A percentile compares a stretch with the other conserved stretches of the same genome.
Conservation (phyloP, 1,140 invertebrate species). For the Nautilus pompilius region DNA sequence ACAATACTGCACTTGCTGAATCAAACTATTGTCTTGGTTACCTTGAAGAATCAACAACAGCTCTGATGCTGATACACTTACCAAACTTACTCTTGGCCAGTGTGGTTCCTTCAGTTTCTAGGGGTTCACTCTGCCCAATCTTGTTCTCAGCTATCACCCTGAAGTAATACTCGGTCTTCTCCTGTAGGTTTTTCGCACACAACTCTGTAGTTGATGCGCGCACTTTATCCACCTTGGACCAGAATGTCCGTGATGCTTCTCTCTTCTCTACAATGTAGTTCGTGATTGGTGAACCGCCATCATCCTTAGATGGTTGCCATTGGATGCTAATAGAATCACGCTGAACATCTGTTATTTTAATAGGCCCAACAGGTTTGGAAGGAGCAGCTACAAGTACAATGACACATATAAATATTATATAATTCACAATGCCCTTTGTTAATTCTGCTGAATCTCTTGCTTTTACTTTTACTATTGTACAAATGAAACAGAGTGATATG, state of each 20-base stretch:
- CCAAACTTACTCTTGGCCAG: conserved; percentile 70
- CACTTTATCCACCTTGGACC: background rate
- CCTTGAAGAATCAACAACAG: too few species aligned
- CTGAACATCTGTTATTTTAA: conserved; percentile 62
- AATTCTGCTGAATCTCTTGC: too few species aligned
- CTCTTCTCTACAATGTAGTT: conserved; percentile 89
- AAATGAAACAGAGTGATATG: too few species aligned
- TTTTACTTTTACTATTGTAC: too few species aligned
- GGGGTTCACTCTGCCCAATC: conserved; percentile 64
- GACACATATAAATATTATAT: too few species aligned
- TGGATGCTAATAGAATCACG: conserved; percentile 63
- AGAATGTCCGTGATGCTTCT: conserved; percentile 67
- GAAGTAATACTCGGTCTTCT: conserved; percentile 72
- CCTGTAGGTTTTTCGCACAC: conserved; percentile 64
- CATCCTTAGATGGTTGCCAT: conserved; percentile 56
- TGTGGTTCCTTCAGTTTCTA: background rate
- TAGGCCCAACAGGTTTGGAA: conserved; percentile 85
- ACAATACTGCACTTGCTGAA: too few species aligned
- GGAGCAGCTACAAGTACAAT: conserved; percentile 57
- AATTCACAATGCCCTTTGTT: too few species aligned
- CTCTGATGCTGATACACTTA: conserved; percentile 36
- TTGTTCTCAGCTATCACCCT: conserved; percentile 93
- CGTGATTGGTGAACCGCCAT: conserved; percentile 62
- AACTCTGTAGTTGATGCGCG: background rate
- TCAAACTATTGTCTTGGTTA: too few species aligned